A percentile compares a stretch with the other conserved stretches of the same genome.
Evolutionary conservation across 2,113 vertebrate species (phyloP).

Genomic region (Girardinichthys multiradiatus): DNA sequence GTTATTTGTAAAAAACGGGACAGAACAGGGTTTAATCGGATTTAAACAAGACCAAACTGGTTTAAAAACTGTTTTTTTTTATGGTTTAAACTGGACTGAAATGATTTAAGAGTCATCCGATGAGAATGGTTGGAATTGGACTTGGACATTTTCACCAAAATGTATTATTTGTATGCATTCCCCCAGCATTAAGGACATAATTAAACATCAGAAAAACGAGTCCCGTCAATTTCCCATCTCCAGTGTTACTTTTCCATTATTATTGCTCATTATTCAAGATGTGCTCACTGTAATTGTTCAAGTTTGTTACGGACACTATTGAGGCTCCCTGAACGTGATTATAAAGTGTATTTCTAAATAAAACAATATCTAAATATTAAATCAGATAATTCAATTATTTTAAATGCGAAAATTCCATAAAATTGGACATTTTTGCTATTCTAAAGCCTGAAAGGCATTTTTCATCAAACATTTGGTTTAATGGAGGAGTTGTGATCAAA

Average conservation of each 20-base stretch:
- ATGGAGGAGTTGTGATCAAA: neutral
- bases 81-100: no score
- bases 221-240: neutral
- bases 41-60: no score
- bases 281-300: neutral
- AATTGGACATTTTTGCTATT: neutral
- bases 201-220: no score
- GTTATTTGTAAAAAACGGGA: no score
- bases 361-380: neutral
- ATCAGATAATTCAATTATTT: neutral
- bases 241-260: neutral
- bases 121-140: constrained; percentile 3
- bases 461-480: neutral
- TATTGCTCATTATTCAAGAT: neutral
- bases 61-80: no score
- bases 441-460: neutral
- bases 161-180: neutral
- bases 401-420: neutral
- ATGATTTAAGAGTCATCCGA: no score
- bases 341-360: neutral
- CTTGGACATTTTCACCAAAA: neutral
- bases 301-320: neutral
- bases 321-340: neutral
- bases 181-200: neutral
- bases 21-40: no score